Evolutionary conservation across 2,888 invertebrate species (phyloP), one percentile per base, ranked within the genome.

Genomic region (Noctua janthina): DNA sequence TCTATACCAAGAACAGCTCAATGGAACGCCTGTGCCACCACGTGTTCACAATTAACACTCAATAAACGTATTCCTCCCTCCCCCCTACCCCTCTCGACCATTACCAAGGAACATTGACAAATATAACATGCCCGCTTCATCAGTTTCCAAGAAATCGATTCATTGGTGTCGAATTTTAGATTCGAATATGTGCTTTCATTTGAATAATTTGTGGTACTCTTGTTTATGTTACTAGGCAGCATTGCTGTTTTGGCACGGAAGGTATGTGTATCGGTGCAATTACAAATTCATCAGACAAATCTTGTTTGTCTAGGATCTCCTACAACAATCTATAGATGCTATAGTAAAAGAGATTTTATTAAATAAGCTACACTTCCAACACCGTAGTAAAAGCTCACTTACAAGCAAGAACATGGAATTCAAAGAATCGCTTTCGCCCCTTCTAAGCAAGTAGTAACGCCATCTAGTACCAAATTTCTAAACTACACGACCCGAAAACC

Each of bases 1-100:
- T 62, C 51, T 68, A 6, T 88, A 76, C 85, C 73, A 56, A 76
- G 88, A 81, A 81, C 70, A 54, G 74, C 35, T 79, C 43, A 76
- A 84, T 77, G 69, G 62, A 1, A 56, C 23, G 62, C 59, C 54
- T 85, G 88, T 81, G 59, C 11, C 54, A 66, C 49, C 85, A 88
- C 76, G 76, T 79, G 86, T 66, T n/a, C 39, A 51, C 76, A 79
- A 49, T 85, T 74, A 85, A 74, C 88, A 85, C 88, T 39, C 82
- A 85, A 87, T 82, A 85, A 88, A 76, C 54, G 78, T 74, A 64
- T 20, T 43, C 54, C 56, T 11, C 17, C 1, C 2, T 10, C 8
- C 35, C 23, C n/a, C 17, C 17, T 1, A 1, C 23, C 43, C 23
- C 75, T 49, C 35, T 71, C 35, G 11, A 11, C 20, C 64, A 73